These are phyloP conservation scores for Chrysolina americana DNA, from an alignment of 2,888 invertebrate species.

Conservation along the genomic window DNA sequence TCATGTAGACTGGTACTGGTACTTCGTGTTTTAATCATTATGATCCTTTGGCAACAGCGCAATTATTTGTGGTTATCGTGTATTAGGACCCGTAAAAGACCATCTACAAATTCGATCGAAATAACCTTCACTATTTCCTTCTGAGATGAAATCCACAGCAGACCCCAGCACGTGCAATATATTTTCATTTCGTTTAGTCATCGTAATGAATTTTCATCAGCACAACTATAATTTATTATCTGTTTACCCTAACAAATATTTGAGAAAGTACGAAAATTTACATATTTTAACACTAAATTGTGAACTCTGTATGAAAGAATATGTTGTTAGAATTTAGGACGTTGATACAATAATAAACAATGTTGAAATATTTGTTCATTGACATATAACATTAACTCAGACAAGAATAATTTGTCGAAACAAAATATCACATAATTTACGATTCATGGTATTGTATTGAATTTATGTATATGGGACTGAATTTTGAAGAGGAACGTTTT, in stretches of 20 bases:
- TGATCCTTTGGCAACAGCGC: too few relatives aligned
- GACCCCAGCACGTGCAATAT: slow-evolving; percentile 18
- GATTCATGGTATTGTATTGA: too few relatives aligned
- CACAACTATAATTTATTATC: slow-evolving; percentile 14
- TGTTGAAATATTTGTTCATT: slow-evolving; percentile 5
- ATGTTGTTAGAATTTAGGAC: background rate
- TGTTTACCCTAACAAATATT: slow-evolving; percentile 27
- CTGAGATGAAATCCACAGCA: background rate
- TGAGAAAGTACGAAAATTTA: slow-evolving; percentile 1
- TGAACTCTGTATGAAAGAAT: slow-evolving; percentile 23
- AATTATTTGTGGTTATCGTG: too few relatives aligned
- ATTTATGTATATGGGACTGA: too few relatives aligned
- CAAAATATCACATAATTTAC: background rate
- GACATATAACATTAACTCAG: background rate
- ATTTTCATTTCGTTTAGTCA: slow-evolving; percentile 25
- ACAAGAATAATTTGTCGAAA: background rate
- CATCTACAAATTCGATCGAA: background rate
- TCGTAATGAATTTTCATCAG: slow-evolving; percentile 20
- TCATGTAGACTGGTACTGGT: too few relatives aligned
- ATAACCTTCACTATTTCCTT: slow-evolving; percentile 7
- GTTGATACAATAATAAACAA: background rate
- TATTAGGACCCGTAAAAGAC: too few relatives aligned
- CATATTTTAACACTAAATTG: slow-evolving; percentile 31
- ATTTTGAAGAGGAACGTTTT: too few relatives aligned
- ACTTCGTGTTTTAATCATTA: too few relatives aligned